Conservation (phyloP, 2,797 vertebrate species). For the Enteromius argenteus region DNA sequence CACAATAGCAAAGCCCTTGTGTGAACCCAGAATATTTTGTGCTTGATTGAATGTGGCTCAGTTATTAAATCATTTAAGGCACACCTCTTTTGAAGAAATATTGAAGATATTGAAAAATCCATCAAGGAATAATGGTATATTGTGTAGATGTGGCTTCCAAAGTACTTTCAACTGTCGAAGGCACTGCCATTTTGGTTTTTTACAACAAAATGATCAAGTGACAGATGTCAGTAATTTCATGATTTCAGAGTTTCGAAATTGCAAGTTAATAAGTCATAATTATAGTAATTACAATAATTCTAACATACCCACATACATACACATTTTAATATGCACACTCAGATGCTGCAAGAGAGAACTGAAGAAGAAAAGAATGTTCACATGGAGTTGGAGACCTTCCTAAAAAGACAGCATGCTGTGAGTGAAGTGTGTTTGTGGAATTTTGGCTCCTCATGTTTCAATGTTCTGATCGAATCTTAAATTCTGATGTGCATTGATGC, state of each 20-base stretch:
- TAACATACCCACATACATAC: not conserved
- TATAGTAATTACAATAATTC: not conserved
- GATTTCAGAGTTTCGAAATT: not conserved
- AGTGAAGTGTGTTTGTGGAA: slow-evolving; percentile 40
- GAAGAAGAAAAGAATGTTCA: slow-evolving; percentile 81
- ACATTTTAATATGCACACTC: slow-evolving; percentile 9
- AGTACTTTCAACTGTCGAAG: not conserved
- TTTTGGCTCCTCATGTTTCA: too few relatives aligned
- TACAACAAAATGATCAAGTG: not conserved
- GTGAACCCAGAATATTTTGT: not conserved
- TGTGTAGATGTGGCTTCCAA: not conserved
- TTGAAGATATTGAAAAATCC: not conserved
- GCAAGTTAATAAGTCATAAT: not conserved
- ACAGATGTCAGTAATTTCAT: not conserved
- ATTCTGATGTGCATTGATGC: too few relatives aligned
- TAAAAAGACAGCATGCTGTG: slow-evolving; percentile 80
- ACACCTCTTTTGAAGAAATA: not conserved
- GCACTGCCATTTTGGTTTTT: not conserved
- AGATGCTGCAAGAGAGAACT: slow-evolving; percentile 78
- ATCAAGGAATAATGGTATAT: not conserved
- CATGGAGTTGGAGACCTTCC: slow-evolving; percentile 77
- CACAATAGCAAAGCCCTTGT: not conserved
- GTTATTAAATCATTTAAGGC: not conserved
- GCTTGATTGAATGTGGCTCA: not conserved
- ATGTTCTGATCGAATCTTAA: too few relatives aligned